Percentiles rank a stretch among this genome's conserved stretches.
Conservation (phyloP, 1,140 invertebrate species). For the Ostrea edulis region DNA sequence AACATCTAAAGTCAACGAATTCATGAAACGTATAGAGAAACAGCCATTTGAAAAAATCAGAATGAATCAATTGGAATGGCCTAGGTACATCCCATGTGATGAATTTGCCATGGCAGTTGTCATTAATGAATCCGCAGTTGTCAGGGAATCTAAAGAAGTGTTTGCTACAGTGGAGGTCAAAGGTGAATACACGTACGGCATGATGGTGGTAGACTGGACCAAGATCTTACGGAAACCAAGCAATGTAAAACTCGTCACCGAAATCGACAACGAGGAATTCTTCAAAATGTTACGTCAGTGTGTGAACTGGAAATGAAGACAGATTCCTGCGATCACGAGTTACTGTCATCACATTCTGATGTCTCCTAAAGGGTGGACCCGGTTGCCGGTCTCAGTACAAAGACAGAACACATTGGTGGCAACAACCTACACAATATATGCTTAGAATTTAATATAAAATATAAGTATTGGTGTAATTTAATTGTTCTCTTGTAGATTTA, state of each 20-base stretch:
- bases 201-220: slow-evolving; percentile 73
- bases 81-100: slow-evolving; percentile 55
- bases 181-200: slow-evolving; percentile 68
- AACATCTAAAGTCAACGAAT: slow-evolving; percentile 3
- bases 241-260: slow-evolving; percentile 67
- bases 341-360: no score
- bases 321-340: no score
- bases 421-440: no score
- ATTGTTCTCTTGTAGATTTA: slow-evolving; percentile 4
- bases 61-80: not conserved
- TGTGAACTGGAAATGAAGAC: not conserved
- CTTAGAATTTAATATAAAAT: no score
- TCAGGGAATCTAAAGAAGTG: slow-evolving; percentile 55
- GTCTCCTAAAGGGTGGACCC: no score
- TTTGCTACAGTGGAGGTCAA: slow-evolving; percentile 68
- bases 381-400: no score
- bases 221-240: slow-evolving; percentile 51
- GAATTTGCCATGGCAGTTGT: slow-evolving; percentile 62
- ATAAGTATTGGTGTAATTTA: not conserved
- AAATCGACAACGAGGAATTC: slow-evolving; percentile 40
- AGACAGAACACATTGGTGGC: no score
- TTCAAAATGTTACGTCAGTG: not conserved
- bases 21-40: slow-evolving; percentile 40
- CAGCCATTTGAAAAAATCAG: slow-evolving; percentile 21
- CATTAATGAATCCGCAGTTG: slow-evolving; percentile 51